Percentiles rank a stretch among this genome's conserved stretches.
Conservation (phyloP, 2,113 vertebrate genomes). For the Chlorocebus sabaeus region DNA sequence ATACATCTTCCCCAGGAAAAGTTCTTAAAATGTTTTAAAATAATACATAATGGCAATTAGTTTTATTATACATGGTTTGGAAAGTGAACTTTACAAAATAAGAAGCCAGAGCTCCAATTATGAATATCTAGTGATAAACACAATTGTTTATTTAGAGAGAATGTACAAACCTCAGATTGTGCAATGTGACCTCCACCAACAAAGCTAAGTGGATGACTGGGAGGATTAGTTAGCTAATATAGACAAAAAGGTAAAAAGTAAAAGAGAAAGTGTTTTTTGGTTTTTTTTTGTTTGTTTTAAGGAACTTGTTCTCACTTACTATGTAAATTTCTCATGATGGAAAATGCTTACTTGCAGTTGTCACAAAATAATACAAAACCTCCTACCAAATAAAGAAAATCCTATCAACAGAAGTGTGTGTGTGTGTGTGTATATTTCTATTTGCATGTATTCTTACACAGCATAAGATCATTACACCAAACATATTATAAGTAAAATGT, state of each 20-base stretch:
- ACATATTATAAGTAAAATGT: neutral
- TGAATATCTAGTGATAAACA: neutral
- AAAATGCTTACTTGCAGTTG: constrained; percentile 7
- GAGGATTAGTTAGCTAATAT: neutral
- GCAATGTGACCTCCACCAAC: neutral
- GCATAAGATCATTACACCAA: neutral
- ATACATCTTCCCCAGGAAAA: neutral
- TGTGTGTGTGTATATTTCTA: neutral
- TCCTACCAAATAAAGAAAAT: constrained; percentile 33
- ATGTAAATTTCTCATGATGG: constrained; percentile 1
- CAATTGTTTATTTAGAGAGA: neutral
- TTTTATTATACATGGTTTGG: neutral
- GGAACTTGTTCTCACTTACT: neutral
- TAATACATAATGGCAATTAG: neutral
- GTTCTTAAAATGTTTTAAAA: neutral
- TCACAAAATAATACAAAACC: neutral
- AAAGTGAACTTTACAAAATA: neutral
- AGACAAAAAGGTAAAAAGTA: neutral
- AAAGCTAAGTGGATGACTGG: neutral
- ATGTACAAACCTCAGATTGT: neutral
- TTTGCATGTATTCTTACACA: neutral
- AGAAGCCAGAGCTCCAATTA: neutral
- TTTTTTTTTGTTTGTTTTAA: neutral
- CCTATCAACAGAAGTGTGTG: neutral
- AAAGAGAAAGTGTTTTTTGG: neutral